Evolutionary conservation across 2,888 invertebrate species (phyloP), one percentile per base, ranked within the genome.

Genomic region (Selenia dentaria): DNA sequence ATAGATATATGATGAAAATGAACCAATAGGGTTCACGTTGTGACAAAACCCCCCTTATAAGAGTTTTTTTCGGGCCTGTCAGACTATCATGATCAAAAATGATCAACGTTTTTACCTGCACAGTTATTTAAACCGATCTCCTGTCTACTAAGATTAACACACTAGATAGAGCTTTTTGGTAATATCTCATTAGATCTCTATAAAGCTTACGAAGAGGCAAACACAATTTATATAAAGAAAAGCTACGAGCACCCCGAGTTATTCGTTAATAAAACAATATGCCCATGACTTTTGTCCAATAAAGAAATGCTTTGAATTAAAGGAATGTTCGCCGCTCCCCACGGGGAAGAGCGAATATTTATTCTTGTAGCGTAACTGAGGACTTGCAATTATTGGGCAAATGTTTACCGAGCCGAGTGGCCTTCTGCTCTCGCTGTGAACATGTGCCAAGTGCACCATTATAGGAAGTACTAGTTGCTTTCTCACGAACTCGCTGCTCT

Each of bases 381-480:
- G 79, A 83, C 79, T 81, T 75, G 78, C 84, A 87, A 86, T 89
- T 84, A 87, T 86, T 84, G 87, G 84, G 78, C 75, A 86, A 89
- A 87, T 84, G 81, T 87, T 87, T 86, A 78, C 83, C 59, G 57
- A 77, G 70, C 65, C 74, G 73, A 87, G 84, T 81, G 76, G 79
- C 71, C 79, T 70, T 68, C 74, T 73, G 73, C 77, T 76, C 68
- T 62, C 60, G 67, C 64, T 64, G 71, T 62, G 73, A 72, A 71
- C 77, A 73, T 73, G 79, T 78, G 78, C 79, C 79, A 83, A 86
- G 77, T 74, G 72, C 73, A 72, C 74, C 70, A 79, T 83, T 83
- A 78, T 68, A 72, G 70, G 69, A 74, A 75, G 74, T 68, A 78
- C 79, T 75, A 75, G 76, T 79, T 79, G 79, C 79, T 77, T 76